Evolutionary conservation across 2,888 invertebrate genomes (phyloP), one percentile per base, ranked within the genome.

Genomic region (Nowickia ferox): DNA sequence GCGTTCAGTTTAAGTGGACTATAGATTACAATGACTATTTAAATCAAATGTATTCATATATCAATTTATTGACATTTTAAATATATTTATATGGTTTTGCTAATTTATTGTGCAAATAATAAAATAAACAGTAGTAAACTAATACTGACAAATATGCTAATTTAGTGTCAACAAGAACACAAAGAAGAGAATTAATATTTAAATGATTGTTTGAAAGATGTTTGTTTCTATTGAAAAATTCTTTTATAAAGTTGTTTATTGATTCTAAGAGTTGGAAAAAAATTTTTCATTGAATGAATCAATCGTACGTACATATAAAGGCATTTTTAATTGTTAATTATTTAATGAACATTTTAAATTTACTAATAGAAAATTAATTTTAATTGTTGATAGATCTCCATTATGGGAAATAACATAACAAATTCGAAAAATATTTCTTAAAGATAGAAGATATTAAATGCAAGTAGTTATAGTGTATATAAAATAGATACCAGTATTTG

Each of bases 51-150:
- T 51, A 59, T 63, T 82, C 71, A 77, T 59, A 65, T 51, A 66
- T 71, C 22, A 63, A 63, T 72, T 83, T 83, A 71, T 83, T 83
- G 63, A 59, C 71, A 72, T 59, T 57, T 65, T 22, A 44, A 69
- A 76, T 76, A 40, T 46, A 61, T 57, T 63, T 66, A 46, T 48
- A 72, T 65, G 55, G 72, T 48, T 76, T 66, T 59, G 59, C 48
- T 22, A 72, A 76, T 71, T 65, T 65, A 38, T 66, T 66, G 46
- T 66, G 44, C 42, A 65, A 66, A 74, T 74, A 74, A 40, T 74
- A 13, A 51, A 51, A 65, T 53, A 40, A 65, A 44, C 11, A 65
- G 19, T 61, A 42, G 48, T 42, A 19, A 75, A 44, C 42, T 65
- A 65, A 65, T 44, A 22, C 42, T 19, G 15, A 51, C 2, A 53